Base-by-base conservation (phyloP, 2,888 invertebrate genomes). In the Leucophenga maculata region DNA sequence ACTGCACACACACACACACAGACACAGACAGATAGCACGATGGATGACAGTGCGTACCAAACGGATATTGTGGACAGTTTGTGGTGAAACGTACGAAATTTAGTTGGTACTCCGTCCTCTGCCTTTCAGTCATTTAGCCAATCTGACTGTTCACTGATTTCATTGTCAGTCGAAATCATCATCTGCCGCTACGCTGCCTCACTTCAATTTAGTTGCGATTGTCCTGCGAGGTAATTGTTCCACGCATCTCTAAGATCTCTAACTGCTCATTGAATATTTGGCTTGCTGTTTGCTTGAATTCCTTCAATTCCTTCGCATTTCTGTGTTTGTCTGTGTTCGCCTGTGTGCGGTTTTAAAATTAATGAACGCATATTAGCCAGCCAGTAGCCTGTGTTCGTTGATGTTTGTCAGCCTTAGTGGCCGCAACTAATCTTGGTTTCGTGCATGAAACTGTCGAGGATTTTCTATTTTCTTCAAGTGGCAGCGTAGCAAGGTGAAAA, bases 351-450 rank as follows among this genome's bases (percentile, higher is more conserved):
- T 80, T 77, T 77, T 74, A 80, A 46, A 83, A 83, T 82, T 84
- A 84, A 83, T 83, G 82, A 80, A 79, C 71, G 81, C 75, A 76
- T 79, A 81, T 84, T 83, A 81, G 78, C 80, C 80, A 81, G 78
- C 80, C 80, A 81, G 80, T 69, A 82, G 82, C 73, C 75, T 70
- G n/a, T n/a, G n/a, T 66, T 32, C 18, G 22, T 6, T 18, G 14
- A 14, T 16, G 20, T 54, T 68, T 62, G 46, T 48, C 62, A 14
- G 62, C 20, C 18, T 54, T 54, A 18, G 18, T 20, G 54, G 18
- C 11, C 8, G 1, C 57, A 31, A 57, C n/a, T 14, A 18, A 57
- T 22, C 8, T 6, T 4, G 31, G 26, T 18, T 16, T 59, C 14
- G 50, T 14, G 46, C 3, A 39, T 39, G 39, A 11, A 39, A 11